Base-by-base conservation (phyloP, 2,113 vertebrate species). In the Tiliqua scincoides region DNA sequence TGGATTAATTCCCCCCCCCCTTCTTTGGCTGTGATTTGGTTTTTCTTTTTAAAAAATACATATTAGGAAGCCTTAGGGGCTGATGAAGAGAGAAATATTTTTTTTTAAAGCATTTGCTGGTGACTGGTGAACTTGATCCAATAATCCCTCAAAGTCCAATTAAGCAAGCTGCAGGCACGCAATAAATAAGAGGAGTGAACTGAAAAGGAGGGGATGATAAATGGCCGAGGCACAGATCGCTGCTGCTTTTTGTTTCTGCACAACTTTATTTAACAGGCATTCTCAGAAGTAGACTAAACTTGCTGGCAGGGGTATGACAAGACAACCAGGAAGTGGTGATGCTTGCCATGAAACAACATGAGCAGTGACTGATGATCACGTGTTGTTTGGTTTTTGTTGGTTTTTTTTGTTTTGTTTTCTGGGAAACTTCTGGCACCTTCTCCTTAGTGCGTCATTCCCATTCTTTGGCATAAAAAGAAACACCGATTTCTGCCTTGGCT, bases 1-100 rank as follows among this genome's bases (percentile, higher is more conserved):
- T 17, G 79, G 67, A 88, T 73, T 86, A 40, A 84, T 92, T 93
- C 83, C 21, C n/a, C n/a, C n/a, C n/a, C n/a, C 84, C 78, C 18
- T 73, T 20, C 62, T 82, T 70, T 70, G 65, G 40, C 54, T 85
- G 87, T 88, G 71, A 63, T 27, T 81, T 85, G 80, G 3, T 83
- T 87, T 83, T 89, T 20, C 0, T 0, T 86, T 86, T 93, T 86
- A 52, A 91, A 89, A 85, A 76, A 91, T 67, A 91, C 89, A 83
- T 76, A 91, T 63, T 82, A 89, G n/a, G 3, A 92, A 35, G 82
- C 87, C 79, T 75, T 63, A 88, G 40, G 15, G 27, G 32, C 43
- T 59, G n/a, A 59, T 57, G 83, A 85, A 79, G 20, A 0, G 37
- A 59, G 74, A 65, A 48, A 3, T n/a, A 4, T 35, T 72, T 20